Percentiles rank a stretch among this genome's conserved stretches.
These are phyloP conservation scores for Ips nitidus DNA, from an alignment of 1,140 invertebrate genomes.

Conservation along the genomic window DNA sequence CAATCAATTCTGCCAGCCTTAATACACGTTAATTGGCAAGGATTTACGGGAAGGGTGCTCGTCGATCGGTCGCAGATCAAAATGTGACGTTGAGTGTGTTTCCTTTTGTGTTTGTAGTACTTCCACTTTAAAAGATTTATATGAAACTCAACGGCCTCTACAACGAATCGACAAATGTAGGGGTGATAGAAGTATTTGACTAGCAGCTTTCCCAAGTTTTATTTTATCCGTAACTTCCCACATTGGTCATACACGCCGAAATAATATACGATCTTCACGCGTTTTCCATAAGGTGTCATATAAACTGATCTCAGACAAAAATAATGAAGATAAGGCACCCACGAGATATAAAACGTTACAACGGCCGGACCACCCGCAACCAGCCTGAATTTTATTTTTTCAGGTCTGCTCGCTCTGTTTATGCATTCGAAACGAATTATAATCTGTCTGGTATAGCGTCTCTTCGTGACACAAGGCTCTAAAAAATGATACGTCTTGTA, in stretches of 20 bases:
- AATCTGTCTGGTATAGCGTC: conserved; percentile 29
- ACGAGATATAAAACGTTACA: not conserved
- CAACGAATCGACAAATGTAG: too few species aligned
- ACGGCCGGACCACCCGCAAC: conserved; percentile 12
- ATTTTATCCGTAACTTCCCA: too few species aligned
- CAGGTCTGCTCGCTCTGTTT: conserved; percentile 23
- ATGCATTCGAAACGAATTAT: conserved; percentile 32
- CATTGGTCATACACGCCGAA: too few species aligned
- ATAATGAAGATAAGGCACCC: conserved; percentile 22
- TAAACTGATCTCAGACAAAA: conserved; percentile 23
- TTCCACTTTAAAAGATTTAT: too few species aligned
- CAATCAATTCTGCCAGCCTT: conserved; percentile 26
- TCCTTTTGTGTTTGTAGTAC: not conserved
- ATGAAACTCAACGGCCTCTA: too few species aligned
- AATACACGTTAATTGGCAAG: conserved; percentile 23
- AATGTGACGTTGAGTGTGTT: conserved; percentile 8
- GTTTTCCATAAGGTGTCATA: conserved; percentile 13
- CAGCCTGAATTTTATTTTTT: conserved; percentile 22
- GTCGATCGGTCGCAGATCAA: not conserved
- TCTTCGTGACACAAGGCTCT: conserved; percentile 25
- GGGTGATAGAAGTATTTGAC: too few species aligned
- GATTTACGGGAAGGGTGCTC: conserved; percentile 13
- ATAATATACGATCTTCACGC: too few species aligned
- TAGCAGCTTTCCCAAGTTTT: too few species aligned
- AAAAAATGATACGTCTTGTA: conserved; percentile 23